Base-by-base conservation (phyloP, 2,888 invertebrate genomes). In the Hemaris fuciformis region DNA sequence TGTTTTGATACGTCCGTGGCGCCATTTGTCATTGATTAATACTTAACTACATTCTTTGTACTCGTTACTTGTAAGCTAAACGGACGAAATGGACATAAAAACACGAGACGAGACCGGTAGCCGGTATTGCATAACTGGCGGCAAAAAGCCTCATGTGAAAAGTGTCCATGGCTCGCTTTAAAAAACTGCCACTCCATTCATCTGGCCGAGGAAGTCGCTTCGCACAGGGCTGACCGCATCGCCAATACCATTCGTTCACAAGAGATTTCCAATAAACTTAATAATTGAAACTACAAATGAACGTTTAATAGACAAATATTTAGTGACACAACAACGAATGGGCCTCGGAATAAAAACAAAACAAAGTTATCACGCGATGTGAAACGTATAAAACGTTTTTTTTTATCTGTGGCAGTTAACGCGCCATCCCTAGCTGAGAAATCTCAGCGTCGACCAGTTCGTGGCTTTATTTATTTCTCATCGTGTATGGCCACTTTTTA, bases 391-490 rank as follows among this genome's bases (percentile, higher is more conserved):
- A 59, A 59, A 59, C 31, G 34, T n/a, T n/a, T 46, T 60, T 34
- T 48, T 61, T 60, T 57, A 56, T 57, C 41, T 57, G 22, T 43
- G 27, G 20, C 27, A 15, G 46, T 61, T 59, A 34, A 43, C 27
- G 45, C 61, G 38, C 18, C 27, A 58, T 56, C 79, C 79, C 79
- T 79, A 73, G 82, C 81, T 82, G 85, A 84, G 88, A 87, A 89
- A 90, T 85, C 88, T 87, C 87, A 76, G 82, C 74, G 74, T 75
- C 85, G 85, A 85, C 87, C 84, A 82, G 91, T 89, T 87, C 83
- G 84, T 87, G 83, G 84, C 84, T 89, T 87, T 91, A 90, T 91
- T 90, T 92, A 90, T 91, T 88, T 89, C 89, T 84, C 85, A 79
- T 81, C 86, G 86, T 84, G 88, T 87, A 84, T 84, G 85, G 74